Conservation (phyloP, 2,113 vertebrate species). For the Daboia siamensis region DNA sequence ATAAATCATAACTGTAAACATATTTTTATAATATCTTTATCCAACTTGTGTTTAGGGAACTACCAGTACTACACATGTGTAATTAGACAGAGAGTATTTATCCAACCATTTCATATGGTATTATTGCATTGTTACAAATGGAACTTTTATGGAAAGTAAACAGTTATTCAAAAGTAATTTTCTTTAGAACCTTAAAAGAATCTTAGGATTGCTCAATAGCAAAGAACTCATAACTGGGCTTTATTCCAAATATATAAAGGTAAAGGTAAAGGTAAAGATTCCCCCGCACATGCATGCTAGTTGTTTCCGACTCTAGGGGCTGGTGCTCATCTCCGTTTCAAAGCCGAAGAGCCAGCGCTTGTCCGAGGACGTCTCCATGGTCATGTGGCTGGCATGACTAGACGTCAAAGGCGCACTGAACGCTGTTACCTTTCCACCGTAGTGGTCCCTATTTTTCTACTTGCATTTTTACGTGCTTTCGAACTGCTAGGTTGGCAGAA, state of each 20-base stretch:
- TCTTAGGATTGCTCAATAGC: neutral
- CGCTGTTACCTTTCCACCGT: no score
- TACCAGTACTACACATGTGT: neutral
- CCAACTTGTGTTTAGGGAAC: conserved; percentile 6
- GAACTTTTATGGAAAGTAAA: neutral
- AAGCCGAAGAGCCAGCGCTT: no score
- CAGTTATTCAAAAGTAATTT: neutral
- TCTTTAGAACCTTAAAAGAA: neutral
- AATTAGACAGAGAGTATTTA: conserved; percentile 16
- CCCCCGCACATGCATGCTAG: no score
- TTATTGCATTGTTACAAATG: neutral
- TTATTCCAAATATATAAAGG: neutral
- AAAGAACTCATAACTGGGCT: neutral
- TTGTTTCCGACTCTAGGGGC: no score
- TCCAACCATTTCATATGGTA: neutral
- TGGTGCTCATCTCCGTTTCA: no score
- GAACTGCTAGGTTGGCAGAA: no score
- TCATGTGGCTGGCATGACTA: no score
- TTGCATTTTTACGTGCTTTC: no score
- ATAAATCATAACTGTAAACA: conserved; percentile 18
- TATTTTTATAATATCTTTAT: neutral
- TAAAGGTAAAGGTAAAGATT: no score
- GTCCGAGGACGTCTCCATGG: no score
- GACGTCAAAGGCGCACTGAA: no score
- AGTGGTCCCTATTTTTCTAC: no score